Conservation (phyloP, 2,113 vertebrate species). For the Catharus minimus region DNA sequence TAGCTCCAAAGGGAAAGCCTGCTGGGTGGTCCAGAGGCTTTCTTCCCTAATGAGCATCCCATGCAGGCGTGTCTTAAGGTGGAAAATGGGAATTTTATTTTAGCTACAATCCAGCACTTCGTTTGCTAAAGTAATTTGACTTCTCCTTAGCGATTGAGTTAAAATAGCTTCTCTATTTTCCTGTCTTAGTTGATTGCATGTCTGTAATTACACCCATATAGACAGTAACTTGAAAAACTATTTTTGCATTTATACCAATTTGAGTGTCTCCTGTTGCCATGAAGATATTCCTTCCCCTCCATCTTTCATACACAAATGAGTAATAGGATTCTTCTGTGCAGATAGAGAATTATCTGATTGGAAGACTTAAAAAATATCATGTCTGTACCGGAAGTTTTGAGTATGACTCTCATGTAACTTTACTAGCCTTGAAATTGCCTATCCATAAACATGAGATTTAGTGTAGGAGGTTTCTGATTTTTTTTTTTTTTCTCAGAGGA, state of each 20-base stretch:
- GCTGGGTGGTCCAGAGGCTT: background rate
- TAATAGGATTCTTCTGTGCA: background rate
- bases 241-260: conserved; percentile 48
- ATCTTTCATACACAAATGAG: conserved; percentile 4
- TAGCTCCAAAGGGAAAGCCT: background rate
- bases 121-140: conserved; percentile 47
- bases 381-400: conserved; percentile 50
- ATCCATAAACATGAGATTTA: conserved; percentile 62
- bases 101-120: conserved; percentile 6
- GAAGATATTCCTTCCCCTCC: conserved; percentile 12
- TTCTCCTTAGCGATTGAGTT: conserved; percentile 51
- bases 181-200: conserved; percentile 39
- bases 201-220: conserved; percentile 53
- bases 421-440: conserved; percentile 50
- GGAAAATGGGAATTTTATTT: conserved; percentile 7
- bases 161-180: conserved; percentile 62
- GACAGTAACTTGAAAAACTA: conserved; percentile 41
- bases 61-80: background rate
- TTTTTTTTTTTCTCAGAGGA: background rate
- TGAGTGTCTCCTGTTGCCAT: conserved; percentile 50
- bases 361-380: background rate
- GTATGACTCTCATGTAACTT: conserved; percentile 40
- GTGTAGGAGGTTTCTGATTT: conserved; percentile 35
- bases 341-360: background rate
- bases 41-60: background rate